Conservation (phyloP, 2,888 invertebrate species). For the Heterodera filipjevi region DNA sequence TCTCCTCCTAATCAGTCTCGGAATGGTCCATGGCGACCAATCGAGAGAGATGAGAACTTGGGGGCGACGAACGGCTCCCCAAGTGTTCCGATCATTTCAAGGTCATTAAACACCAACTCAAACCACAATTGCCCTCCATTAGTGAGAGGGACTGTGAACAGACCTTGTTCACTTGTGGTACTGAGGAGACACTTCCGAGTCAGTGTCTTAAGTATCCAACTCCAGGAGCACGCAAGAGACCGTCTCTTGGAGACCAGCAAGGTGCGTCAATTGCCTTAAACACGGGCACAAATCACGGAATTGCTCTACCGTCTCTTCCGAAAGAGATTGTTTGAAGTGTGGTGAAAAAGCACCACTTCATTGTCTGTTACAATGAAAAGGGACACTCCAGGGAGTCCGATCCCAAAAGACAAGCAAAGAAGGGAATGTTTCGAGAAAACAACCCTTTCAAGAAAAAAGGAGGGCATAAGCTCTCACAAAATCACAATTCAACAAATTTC, state of each 20-base stretch:
- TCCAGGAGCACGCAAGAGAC: not conserved
- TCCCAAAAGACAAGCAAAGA: no score
- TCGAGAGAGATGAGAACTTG: not conserved
- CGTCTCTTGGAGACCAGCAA: not conserved
- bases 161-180: not conserved
- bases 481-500: not conserved
- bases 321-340: not conserved
- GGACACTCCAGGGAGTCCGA: no score
- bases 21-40: not conserved
- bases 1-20: not conserved
- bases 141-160: not conserved
- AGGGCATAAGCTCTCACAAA: not conserved
- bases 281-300: not conserved
- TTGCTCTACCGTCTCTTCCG: no score
- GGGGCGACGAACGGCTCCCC: not conserved
- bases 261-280: not conserved
- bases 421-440: not conserved
- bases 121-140: no score
- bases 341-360: not conserved
- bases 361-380: not conserved
- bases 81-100: not conserved
- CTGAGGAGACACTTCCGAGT: not conserved
- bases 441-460: not conserved
- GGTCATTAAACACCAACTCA: not conserved
- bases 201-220: not conserved